Evolutionary conservation across 2,888 invertebrate species (phyloP).

Genomic region (Dendrolimus houi): DNA sequence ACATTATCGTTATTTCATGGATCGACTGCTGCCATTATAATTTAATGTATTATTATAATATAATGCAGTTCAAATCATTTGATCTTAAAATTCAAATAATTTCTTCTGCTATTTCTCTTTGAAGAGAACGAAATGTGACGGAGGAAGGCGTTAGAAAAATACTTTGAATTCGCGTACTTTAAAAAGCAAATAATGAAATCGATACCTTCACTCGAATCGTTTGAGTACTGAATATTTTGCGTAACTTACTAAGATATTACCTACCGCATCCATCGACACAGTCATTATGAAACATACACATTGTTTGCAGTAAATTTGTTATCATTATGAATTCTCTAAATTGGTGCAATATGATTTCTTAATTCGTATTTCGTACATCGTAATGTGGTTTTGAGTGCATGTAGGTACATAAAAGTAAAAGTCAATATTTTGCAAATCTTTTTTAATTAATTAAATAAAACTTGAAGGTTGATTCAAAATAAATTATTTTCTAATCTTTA

Average conservation of each 20-base stretch:
- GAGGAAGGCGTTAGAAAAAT: too few relatives aligned
- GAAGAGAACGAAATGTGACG: too few relatives aligned
- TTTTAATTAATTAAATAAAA: not conserved
- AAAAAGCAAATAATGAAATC: too few relatives aligned
- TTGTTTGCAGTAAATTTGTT: constrained; percentile 16
- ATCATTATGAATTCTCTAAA: constrained; percentile 15
- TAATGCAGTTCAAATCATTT: too few relatives aligned
- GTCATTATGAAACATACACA: constrained; percentile 16
- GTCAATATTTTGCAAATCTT: not conserved
- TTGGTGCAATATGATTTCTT: constrained; percentile 17
- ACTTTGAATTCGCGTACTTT: too few relatives aligned
- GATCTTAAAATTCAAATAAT: too few relatives aligned
- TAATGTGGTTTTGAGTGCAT: not conserved
- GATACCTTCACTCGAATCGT: too few relatives aligned
- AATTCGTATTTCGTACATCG: constrained; percentile 3
- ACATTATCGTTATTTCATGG: too few relatives aligned
- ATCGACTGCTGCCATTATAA: too few relatives aligned
- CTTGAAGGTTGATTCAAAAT: not conserved
- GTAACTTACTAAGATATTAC: not conserved
- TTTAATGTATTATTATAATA: too few relatives aligned
- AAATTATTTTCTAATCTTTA: not conserved
- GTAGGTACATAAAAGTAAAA: not conserved
- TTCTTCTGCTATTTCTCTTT: too few relatives aligned
- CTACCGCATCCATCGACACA: not conserved
- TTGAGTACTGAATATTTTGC: too few relatives aligned